Base-by-base conservation (phyloP, 2,888 invertebrate genomes). In the Pristionchus japonicus region DNA sequence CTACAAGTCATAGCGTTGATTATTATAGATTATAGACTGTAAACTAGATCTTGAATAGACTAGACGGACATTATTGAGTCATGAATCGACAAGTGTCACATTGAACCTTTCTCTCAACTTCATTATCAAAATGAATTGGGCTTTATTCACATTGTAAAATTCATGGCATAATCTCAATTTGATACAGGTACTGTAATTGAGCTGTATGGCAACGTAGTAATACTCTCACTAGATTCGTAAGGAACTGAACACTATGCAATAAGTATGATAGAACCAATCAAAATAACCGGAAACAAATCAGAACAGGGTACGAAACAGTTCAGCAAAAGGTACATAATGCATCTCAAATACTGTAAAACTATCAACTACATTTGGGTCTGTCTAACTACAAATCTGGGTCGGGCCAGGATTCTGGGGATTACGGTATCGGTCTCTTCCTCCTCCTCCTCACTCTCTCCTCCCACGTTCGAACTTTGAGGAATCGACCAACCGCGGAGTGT, bases 381-480 rank as follows among this genome's bases (percentile, higher is more conserved):
- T 74, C 74, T 74, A 74, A 74, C 74, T 40, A 74, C 74, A 31
- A 74, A 74, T 74, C n/a, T 37, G 23, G 74, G 74, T 37, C 74
- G 40, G n/a, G 74, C 74, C 74, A 74, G 40, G 13, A 74, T 74
- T 43, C 74, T 74, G 6, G 74, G 74, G 74, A 74, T 40, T 74
- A 74, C 74, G 74, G 23, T 74, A 40, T 20, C 40, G 23, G 11
- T 43, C 74, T 74, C 74, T 43, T 74, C 74, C 40, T 74, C 74
- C 6, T 74, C 74, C 31, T 74, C 74, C 3, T 74, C 40, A 40
- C 74, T 74, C 40, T 74, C 74, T 43, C 74, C 74, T 43, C 74
- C 74, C 74, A 74, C 74, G 40, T 74, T 74, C 40, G 43, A 74
- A 7, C 34, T 40, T 23, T 40, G 40, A 40, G 74, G 74, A 67